Percentiles rank a stretch among this genome's conserved stretches.
These are phyloP conservation scores for Chironomus striatipennis DNA, from an alignment of 1,140 invertebrate genomes.

Conservation along the genomic window DNA sequence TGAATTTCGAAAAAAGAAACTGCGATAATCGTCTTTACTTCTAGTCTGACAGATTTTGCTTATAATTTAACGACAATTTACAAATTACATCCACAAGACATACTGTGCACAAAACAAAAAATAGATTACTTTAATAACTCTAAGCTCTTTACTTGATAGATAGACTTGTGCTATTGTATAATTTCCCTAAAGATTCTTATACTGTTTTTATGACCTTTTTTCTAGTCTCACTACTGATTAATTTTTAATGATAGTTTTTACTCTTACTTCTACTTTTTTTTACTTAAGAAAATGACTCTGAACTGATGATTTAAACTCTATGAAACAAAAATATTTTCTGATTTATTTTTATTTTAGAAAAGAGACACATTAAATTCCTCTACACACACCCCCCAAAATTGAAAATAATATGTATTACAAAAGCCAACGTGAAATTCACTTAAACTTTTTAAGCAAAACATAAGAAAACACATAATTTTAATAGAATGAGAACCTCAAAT, in stretches of 20 bases:
- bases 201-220: neutral
- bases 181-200: neutral
- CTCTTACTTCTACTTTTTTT: neutral
- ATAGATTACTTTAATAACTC: neutral
- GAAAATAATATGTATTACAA: too few species aligned
- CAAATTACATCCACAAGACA: too few species aligned
- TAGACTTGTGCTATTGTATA: neutral
- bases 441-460: neutral
- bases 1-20: neutral
- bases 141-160: neutral
- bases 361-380: too few species aligned
- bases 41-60: neutral
- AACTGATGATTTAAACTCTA: neutral
- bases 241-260: conserved; percentile 12
- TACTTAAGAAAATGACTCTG: neutral
- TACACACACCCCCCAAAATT: too few species aligned
- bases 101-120: neutral
- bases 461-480: too few species aligned
- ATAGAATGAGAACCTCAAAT: neutral
- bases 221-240: conserved; percentile 2
- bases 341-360: neutral
- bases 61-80: too few species aligned
- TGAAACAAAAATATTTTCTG: too few species aligned
- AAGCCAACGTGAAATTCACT: neutral
- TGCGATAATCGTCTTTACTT: neutral